A percentile compares a stretch with the other conserved stretches of the same genome.
phyloP scores from a whole-genome alignment of 2,888 invertebrate genomes.

The Adela reaumurella region DNA sequence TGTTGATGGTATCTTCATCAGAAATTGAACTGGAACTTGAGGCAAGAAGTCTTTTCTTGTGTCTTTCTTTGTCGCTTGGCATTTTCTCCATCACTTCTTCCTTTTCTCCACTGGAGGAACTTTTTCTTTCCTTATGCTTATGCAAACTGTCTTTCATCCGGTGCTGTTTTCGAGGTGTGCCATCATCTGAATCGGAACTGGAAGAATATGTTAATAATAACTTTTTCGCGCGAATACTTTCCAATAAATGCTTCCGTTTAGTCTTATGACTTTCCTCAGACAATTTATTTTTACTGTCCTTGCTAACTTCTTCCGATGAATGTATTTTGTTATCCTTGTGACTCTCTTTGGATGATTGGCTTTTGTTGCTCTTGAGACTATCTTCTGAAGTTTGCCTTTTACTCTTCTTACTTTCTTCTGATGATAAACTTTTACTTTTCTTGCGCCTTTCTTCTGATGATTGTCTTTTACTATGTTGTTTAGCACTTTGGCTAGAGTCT shows the following conservation, averaged over 20 bases:
- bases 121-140: constrained; percentile 21
- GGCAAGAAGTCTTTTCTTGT: neutral
- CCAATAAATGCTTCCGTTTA: constrained; percentile 27
- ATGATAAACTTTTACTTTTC: no score
- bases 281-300: no score
- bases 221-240: constrained; percentile 35
- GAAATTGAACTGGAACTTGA: constrained; percentile 1
- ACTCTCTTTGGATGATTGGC: no score
- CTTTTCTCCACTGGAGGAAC: constrained; percentile 21
- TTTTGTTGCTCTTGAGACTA: no score
- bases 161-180: neutral
- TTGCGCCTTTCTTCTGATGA: constrained; percentile 14
- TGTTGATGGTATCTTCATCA: neutral
- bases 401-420: no score
- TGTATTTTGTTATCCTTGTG: no score
- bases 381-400: no score
- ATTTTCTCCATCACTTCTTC: no score
- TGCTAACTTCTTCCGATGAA: no score
- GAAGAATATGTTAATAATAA: constrained; percentile 31
- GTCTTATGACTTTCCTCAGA: constrained; percentile 14
- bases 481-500: constrained; percentile 11
- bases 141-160: no score
- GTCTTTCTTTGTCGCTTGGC: neutral
- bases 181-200: constrained; percentile 39
- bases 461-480: constrained; percentile 6